A percentile compares a stretch with the other conserved stretches of the same genome.
Conservation (phyloP, 2,113 vertebrate species). For the Oceanodroma tethys region DNA sequence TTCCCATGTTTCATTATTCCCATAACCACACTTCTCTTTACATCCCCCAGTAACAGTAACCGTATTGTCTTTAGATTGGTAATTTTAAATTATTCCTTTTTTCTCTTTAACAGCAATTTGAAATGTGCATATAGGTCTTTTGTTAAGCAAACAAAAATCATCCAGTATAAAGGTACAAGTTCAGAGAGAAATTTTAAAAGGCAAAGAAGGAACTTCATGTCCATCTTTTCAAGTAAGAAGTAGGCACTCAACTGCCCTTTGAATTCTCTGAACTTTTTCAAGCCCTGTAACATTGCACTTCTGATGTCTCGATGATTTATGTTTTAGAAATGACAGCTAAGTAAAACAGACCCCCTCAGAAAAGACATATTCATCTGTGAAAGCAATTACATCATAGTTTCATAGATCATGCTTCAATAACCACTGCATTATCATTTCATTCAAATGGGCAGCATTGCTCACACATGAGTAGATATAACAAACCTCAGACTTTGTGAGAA, state of each 20-base stretch:
- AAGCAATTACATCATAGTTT: neutral
- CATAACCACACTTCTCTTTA: neutral
- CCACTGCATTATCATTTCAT: neutral
- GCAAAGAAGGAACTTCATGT: neutral
- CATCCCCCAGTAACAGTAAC: neutral
- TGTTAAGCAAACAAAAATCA: neutral
- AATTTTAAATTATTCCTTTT: neutral
- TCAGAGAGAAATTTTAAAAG: neutral
- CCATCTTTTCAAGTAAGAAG: neutral
- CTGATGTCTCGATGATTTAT: constrained; percentile 68
- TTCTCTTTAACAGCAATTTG: neutral
- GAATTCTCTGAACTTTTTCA: neutral
- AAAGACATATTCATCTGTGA: neutral
- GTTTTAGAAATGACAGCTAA: constrained; percentile 70
- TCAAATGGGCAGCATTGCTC: neutral
- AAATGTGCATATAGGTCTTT: neutral
- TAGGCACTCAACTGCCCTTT: neutral
- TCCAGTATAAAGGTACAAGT: neutral
- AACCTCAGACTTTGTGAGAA: neutral
- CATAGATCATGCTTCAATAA: constrained; percentile 45
- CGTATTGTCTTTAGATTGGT: neutral
- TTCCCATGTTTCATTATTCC: neutral
- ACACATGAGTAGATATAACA: neutral
- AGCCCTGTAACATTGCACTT: constrained; percentile 5
- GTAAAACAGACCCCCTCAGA: constrained; percentile 62